Percentiles rank a stretch among this genome's conserved stretches.
Conservation (phyloP, 2,797 vertebrate genomes). For the Erethizon dorsatum region DNA sequence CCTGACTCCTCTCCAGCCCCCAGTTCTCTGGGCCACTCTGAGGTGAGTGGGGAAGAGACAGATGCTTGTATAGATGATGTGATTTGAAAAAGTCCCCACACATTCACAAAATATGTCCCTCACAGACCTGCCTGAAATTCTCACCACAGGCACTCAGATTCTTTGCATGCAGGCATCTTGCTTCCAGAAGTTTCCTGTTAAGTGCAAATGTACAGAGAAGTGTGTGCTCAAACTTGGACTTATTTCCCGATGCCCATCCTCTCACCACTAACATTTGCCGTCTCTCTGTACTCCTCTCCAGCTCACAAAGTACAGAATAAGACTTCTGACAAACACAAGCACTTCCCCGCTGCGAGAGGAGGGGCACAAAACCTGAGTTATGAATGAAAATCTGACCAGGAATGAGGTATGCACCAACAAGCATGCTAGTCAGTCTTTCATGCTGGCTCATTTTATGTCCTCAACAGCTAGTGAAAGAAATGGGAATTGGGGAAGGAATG, state of each 20-base stretch:
- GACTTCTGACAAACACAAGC: slow-evolving; percentile 4
- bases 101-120: slow-evolving; percentile 14
- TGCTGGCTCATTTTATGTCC: neutral
- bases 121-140: slow-evolving; percentile 64
- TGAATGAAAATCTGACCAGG: neutral
- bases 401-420: neutral
- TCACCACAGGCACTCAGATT: slow-evolving; percentile 18
- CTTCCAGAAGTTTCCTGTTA: slow-evolving; percentile 79
- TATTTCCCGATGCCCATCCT: neutral
- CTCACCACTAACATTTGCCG: neutral
- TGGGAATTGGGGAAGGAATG: neutral
- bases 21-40: neutral
- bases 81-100: slow-evolving; percentile 61
- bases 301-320: neutral
- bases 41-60: neutral
- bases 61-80: neutral
- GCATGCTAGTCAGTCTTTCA: neutral
- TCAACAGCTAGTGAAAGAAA: slow-evolving; percentile 3
- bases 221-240: neutral
- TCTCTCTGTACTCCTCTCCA: neutral
- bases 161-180: slow-evolving; percentile 72
- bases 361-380: neutral
- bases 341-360: neutral
- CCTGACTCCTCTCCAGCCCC: neutral
- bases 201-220: slow-evolving; percentile 26